Conservation (phyloP, 2,797 vertebrate species). For the Austrolebias charrua region DNA sequence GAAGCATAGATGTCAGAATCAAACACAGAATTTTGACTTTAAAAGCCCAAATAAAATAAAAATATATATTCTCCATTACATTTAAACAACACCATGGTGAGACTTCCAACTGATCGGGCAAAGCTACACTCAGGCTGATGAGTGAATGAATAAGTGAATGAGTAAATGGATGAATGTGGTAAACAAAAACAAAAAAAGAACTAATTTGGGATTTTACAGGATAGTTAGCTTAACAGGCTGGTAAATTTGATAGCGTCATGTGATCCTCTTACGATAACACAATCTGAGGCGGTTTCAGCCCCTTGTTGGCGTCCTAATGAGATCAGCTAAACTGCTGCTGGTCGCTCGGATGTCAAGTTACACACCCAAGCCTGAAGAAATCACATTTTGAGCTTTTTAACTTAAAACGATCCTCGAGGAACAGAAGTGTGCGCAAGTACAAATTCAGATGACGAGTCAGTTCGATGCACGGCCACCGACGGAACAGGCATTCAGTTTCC, state of each 20-base stretch:
- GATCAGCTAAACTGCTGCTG: slow-evolving; percentile 3
- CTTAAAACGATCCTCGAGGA: too few relatives aligned
- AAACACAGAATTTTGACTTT: too few relatives aligned
- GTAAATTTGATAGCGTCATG: slow-evolving; percentile 3
- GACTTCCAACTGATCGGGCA: too few relatives aligned
- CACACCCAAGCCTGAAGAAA: background rate
- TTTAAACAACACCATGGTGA: too few relatives aligned
- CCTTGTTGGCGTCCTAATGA: background rate
- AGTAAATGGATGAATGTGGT: background rate
- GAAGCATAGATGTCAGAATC: too few relatives aligned
- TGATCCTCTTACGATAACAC: slow-evolving; percentile 6
- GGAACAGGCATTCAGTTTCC: too few relatives aligned
- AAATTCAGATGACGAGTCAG: background rate
- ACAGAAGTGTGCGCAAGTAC: background rate
- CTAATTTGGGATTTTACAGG: background rate
- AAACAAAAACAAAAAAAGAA: background rate
- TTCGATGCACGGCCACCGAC: background rate
- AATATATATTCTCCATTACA: too few relatives aligned
- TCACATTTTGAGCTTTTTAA: too few relatives aligned
- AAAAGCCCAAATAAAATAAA: too few relatives aligned
- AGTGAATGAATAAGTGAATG: too few relatives aligned
- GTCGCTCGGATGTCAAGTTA: background rate
- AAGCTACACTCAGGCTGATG: too few relatives aligned
- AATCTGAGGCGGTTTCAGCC: background rate
- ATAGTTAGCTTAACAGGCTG: slow-evolving; percentile 7